phyloP scores from a whole-genome alignment of 1,140 invertebrate species.

The Dufourea novaeangliae region DNA sequence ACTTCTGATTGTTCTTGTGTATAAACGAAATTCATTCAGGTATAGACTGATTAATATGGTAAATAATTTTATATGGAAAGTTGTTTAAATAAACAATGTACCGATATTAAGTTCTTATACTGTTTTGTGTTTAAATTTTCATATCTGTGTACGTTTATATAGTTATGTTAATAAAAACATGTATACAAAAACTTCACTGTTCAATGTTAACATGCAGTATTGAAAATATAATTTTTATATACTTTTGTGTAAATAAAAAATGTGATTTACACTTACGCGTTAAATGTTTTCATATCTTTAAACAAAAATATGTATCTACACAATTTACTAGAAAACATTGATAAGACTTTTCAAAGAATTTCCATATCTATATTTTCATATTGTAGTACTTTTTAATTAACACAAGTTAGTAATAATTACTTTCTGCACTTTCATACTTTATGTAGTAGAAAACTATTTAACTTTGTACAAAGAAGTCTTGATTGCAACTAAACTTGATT shows the following conservation, averaged over 20 bases:
- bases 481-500: conserved; percentile 19
- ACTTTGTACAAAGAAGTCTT: conserved; percentile 52
- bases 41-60: neutral
- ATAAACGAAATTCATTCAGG: neutral
- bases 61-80: conserved; percentile 29
- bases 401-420: conserved; percentile 7
- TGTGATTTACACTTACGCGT: conserved; percentile 11
- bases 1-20: neutral
- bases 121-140: neutral
- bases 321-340: neutral
- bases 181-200: neutral
- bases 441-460: conserved; percentile 47
- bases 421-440: conserved; percentile 16
- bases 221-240: conserved; percentile 14
- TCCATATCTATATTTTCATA: neutral
- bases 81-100: conserved; percentile 27
- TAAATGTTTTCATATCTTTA: conserved; percentile 1
- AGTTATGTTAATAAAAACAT: neutral
- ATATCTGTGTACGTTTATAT: neutral
- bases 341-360: conserved; percentile 7
- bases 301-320: conserved; percentile 13
- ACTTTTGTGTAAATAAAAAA: neutral
- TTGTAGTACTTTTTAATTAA: conserved; percentile 17
- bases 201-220: neutral
- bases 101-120: neutral